Evolutionary conservation across 2,113 vertebrate genomes (phyloP).

Genomic region (Phylloscopus trochiloides): DNA sequence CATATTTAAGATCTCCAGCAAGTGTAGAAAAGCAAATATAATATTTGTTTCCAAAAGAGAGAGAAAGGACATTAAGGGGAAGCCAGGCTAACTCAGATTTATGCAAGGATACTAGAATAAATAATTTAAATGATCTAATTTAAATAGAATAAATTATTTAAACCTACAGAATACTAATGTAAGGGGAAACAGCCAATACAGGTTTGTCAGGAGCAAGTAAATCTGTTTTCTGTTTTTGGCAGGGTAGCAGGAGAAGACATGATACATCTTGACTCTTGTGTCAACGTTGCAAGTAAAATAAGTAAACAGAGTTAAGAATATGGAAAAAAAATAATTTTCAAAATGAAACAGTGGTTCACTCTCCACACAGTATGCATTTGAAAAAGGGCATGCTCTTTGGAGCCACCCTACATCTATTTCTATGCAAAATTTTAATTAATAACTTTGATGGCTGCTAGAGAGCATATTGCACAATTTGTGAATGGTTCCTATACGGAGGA

Average conservation of each 20-base stretch:
- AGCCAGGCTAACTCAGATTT: not conserved
- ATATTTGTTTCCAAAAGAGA: not conserved
- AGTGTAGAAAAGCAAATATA: not conserved
- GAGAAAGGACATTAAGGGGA: not conserved
- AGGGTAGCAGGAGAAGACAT: not conserved
- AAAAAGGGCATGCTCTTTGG: not conserved
- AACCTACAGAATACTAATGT: not conserved
- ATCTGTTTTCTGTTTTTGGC: not conserved
- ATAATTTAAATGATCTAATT: slow-evolving; percentile 45
- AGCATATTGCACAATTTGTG: not conserved
- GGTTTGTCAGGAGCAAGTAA: not conserved
- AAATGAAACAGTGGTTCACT: not conserved
- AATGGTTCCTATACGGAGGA: not conserved
- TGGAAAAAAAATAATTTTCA: not conserved
- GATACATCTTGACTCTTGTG: not conserved
- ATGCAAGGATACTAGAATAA: not conserved
- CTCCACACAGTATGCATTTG: not conserved
- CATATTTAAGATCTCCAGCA: not conserved
- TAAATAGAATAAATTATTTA: slow-evolving; percentile 41
- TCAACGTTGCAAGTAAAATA: not conserved
- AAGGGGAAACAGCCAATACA: not conserved
- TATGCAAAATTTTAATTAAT: not conserved
- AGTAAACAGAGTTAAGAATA: not conserved
- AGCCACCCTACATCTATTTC: not conserved
- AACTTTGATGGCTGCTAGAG: not conserved